Conservation (phyloP, 2,797 vertebrate genomes). For the Liasis olivaceus region DNA sequence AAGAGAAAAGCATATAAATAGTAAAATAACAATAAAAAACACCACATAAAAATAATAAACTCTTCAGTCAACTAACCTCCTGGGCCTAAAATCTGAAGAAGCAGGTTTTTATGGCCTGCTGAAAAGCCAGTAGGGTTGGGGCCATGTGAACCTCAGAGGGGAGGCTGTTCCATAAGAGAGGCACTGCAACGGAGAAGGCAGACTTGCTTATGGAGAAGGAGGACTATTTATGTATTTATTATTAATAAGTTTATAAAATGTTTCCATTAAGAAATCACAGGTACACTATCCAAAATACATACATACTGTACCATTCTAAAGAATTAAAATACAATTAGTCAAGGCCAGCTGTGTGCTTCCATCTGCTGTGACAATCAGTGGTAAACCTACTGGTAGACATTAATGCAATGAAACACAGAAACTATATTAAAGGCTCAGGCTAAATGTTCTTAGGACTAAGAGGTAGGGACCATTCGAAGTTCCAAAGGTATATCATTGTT, state of each 20-base stretch:
- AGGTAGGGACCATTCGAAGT: background rate
- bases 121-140: background rate
- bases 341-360: background rate
- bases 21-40: background rate
- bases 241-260: background rate
- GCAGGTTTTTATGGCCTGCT: background rate
- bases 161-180: background rate
- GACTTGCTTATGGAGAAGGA: background rate
- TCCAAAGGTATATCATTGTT: background rate
- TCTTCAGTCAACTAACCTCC: background rate
- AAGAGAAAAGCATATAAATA: background rate
- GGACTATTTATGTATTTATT: background rate
- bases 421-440: background rate
- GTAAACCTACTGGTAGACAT: background rate
- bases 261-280: background rate
- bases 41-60: background rate
- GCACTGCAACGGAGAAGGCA: background rate
- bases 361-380: background rate
- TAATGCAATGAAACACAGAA: background rate
- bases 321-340: background rate
- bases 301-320: background rate
- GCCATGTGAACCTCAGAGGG: background rate
- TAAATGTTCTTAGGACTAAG: background rate
- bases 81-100: background rate
- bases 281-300: background rate